Conservation (phyloP, 1,140 invertebrate species). For the Drosophila equinoxialis region DNA sequence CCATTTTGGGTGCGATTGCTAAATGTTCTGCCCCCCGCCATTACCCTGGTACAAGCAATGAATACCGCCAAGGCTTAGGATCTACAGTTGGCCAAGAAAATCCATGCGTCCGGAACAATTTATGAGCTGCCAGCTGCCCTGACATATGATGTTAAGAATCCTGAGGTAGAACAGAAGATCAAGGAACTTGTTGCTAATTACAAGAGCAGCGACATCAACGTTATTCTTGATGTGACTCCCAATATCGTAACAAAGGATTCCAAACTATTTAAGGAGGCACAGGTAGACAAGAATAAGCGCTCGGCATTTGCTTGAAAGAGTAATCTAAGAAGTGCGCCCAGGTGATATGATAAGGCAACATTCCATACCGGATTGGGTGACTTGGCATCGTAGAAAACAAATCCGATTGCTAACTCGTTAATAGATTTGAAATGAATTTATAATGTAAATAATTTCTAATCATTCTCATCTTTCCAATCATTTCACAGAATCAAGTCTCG, state of each 20-base stretch:
- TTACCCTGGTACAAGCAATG: slow-evolving; percentile 86
- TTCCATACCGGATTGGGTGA: slow-evolving; percentile 85
- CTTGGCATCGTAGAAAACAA: no score
- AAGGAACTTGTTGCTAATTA: slow-evolving; percentile 63
- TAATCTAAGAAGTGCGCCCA: slow-evolving; percentile 83
- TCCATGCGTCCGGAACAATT: slow-evolving; percentile 68
- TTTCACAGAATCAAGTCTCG: slow-evolving; percentile 86
- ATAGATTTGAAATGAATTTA: no score
- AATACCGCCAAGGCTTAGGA: slow-evolving; percentile 37
- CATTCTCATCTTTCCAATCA: neutral
- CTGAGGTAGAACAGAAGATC: slow-evolving; percentile 65
- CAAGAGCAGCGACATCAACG: slow-evolving; percentile 50
- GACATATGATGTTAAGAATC: slow-evolving; percentile 67
- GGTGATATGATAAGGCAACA: slow-evolving; percentile 84
- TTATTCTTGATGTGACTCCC: slow-evolving; percentile 84
- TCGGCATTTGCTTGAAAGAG: slow-evolving; percentile 67
- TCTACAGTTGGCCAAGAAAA: slow-evolving; percentile 44
- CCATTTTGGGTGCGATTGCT: slow-evolving; percentile 92
- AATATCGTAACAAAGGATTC: slow-evolving; percentile 84
- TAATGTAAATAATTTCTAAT: neutral
- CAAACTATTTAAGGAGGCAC: slow-evolving; percentile 69
- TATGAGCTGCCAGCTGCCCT: slow-evolving; percentile 69
- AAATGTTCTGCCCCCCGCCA: slow-evolving; percentile 89
- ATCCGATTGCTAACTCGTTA: no score
- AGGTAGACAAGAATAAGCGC: slow-evolving; percentile 70